Evolutionary conservation across 2,113 vertebrate species (phyloP).

Genomic region (Oophaga pumilio): DNA sequence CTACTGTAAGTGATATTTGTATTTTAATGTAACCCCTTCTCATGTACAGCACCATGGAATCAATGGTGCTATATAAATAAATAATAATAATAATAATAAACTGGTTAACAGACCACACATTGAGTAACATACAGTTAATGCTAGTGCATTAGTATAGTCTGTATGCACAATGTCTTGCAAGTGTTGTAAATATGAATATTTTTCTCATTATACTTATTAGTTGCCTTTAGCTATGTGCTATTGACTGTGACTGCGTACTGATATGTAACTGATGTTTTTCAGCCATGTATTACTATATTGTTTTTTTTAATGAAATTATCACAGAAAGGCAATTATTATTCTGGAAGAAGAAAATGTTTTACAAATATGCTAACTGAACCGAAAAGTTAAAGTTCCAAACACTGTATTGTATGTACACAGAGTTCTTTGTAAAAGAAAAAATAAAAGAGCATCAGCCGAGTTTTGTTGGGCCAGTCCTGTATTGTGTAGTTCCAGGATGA

Average conservation of each 20-base stretch:
- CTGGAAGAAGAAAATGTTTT: constrained; percentile 11
- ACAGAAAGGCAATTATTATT: constrained; percentile 13
- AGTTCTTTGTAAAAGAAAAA: too few species aligned
- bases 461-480: too few species aligned
- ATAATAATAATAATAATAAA: too few species aligned
- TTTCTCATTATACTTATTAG: constrained; percentile 12
- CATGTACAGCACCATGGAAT: too few species aligned
- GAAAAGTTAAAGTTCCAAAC: background rate
- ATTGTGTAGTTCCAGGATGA: too few species aligned
- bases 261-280: constrained; percentile 26
- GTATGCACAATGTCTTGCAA: background rate
- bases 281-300: constrained; percentile 1
- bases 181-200: constrained; percentile 20
- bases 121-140: too few species aligned
- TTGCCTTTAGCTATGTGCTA: constrained; percentile 1
- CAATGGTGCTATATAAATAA: too few species aligned
- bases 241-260: background rate
- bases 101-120: too few species aligned
- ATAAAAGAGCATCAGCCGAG: too few species aligned
- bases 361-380: background rate
- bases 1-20: too few species aligned
- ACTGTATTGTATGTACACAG: background rate
- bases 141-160: too few species aligned
- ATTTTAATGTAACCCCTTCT: too few species aligned
- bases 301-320: constrained; percentile 12